These are phyloP conservation scores for Neogobius melanostomus DNA, from an alignment of 2,113 vertebrate genomes.

Conservation along the genomic window DNA sequence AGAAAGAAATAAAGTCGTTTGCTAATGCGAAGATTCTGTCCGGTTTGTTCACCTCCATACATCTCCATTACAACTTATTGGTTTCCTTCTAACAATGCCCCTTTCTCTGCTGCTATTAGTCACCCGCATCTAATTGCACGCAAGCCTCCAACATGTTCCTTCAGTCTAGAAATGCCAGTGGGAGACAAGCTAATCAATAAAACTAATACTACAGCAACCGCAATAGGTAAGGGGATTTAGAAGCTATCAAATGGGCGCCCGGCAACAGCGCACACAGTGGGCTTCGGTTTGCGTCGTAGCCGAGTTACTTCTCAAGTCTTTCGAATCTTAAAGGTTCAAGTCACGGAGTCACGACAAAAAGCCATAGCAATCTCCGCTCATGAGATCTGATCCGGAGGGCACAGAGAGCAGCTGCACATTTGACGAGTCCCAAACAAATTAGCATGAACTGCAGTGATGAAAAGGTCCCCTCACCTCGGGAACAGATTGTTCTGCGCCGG, in stretches of 20 bases:
- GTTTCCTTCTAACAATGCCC: not conserved
- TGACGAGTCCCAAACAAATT: no score
- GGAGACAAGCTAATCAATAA: not conserved
- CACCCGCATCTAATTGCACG: not conserved
- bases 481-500: no score
- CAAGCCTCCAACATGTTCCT: not conserved
- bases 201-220: not conserved
- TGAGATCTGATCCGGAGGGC: no score
- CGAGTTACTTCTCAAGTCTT: no score
- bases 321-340: no score
- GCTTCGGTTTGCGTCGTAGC: not conserved
- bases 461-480: no score
- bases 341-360: no score
- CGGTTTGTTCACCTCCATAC: not conserved
- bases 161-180: not conserved
- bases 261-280: not conserved
- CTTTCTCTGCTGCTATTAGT: not conserved
- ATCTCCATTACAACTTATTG: not conserved
- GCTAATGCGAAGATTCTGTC: not conserved
- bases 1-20: no score
- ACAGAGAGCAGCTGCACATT: no score
- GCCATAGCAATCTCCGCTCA: no score
- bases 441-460: no score
- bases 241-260: not conserved
- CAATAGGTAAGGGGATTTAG: not conserved